A percentile compares a stretch with the other conserved stretches of the same genome.
Evolutionary conservation across 2,888 invertebrate species (phyloP).

Genomic region (Idaea biselata): DNA sequence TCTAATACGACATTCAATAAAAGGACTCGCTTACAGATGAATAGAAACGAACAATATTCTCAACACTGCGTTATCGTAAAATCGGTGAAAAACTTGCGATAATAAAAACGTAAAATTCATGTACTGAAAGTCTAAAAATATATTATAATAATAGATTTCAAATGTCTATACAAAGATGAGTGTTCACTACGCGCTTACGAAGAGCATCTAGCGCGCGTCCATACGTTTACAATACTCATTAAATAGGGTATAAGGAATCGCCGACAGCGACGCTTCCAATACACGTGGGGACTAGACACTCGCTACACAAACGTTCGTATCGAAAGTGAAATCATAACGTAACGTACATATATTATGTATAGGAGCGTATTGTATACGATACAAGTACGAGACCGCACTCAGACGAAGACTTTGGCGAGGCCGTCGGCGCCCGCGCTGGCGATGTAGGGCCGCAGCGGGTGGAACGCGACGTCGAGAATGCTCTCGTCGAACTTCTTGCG

Average conservation of each 20-base stretch:
- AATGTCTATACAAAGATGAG: constrained; percentile 79
- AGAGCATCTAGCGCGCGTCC: constrained; percentile 61
- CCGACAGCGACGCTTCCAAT: constrained; percentile 36
- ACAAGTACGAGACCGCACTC: constrained; percentile 32
- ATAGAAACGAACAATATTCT: constrained; percentile 67
- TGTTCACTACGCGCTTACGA: constrained; percentile 67
- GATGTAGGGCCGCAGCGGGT: constrained; percentile 98
- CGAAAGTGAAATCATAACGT: constrained; percentile 56
- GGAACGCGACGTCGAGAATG: constrained; percentile 99
- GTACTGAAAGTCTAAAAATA: constrained; percentile 79
- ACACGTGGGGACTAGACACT: constrained; percentile 52
- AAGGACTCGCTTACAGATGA: constrained; percentile 68
- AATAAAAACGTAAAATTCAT: constrained; percentile 73
- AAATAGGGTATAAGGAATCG: constrained; percentile 59
- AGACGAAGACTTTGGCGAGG: constrained; percentile 99
- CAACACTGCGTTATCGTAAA: constrained; percentile 64
- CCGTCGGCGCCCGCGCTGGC: constrained; percentile 99
- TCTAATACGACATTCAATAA: constrained; percentile 64
- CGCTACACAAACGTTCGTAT: constrained; percentile 50
- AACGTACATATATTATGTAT: constrained; percentile 30
- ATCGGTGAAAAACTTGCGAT: constrained; percentile 75
- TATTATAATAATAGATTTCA: constrained; percentile 79
- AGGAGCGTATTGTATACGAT: constrained; percentile 12
- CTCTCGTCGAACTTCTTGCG: constrained; percentile 99
- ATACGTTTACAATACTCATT: constrained; percentile 57